phyloP scores from a whole-genome alignment of 2,113 vertebrate genomes.

The Excalfactoria chinensis region DNA sequence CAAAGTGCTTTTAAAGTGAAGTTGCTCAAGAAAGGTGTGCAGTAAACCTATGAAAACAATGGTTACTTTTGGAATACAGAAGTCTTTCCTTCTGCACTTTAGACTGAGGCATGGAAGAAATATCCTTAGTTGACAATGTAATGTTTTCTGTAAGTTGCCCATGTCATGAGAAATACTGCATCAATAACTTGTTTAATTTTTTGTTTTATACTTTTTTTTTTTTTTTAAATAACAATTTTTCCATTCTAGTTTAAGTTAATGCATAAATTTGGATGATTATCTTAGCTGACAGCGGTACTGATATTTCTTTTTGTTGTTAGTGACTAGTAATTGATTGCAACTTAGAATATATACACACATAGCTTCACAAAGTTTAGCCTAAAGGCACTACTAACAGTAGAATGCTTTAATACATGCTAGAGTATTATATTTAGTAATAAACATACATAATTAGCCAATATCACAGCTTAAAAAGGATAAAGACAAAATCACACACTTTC shows the following conservation, averaged over 20 bases:
- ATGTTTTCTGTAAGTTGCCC: slow-evolving; percentile 75
- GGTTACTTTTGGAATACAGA: slow-evolving; percentile 63
- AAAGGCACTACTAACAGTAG: slow-evolving; percentile 86
- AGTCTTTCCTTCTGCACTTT: slow-evolving; percentile 84
- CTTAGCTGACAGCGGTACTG: slow-evolving; percentile 84
- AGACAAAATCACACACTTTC: slow-evolving; percentile 78
- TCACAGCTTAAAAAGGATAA: slow-evolving; percentile 84
- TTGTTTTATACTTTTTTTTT: slow-evolving; percentile 70
- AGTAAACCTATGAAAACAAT: slow-evolving; percentile 50
- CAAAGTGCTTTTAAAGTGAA: slow-evolving; percentile 18
- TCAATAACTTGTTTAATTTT: slow-evolving; percentile 51
- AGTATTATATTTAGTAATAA: slow-evolving; percentile 89
- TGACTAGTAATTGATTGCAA: slow-evolving; percentile 78
- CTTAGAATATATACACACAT: slow-evolving; percentile 81
- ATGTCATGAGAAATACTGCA: slow-evolving; percentile 73
- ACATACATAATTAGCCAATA: slow-evolving; percentile 85
- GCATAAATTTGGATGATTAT: slow-evolving; percentile 74
- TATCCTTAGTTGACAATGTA: slow-evolving; percentile 73
- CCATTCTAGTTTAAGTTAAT: slow-evolving; percentile 76
- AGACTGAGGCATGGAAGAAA: slow-evolving; percentile 82
- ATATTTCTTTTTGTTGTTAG: slow-evolving; percentile 79
- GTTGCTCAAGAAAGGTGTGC: slow-evolving; percentile 71
- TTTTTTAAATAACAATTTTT: slow-evolving; percentile 73
- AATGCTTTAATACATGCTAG: slow-evolving; percentile 93
- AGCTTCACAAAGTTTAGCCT: slow-evolving; percentile 88